Percentiles rank a stretch among this genome's conserved stretches.
Conservation (phyloP, 2,797 vertebrate genomes). For the Enteromius trimaculatus region DNA sequence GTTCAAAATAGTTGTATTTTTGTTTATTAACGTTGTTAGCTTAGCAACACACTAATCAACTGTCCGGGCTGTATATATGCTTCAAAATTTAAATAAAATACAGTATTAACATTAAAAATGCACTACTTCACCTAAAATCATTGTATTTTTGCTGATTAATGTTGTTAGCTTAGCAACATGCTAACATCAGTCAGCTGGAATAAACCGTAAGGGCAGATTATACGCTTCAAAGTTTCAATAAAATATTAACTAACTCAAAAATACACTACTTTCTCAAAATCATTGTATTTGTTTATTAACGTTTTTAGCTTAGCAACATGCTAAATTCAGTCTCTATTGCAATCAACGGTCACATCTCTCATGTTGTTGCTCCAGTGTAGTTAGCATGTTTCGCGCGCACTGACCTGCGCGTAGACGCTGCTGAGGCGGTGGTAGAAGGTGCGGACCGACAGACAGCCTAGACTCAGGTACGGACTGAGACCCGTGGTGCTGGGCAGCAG, state of each 20-base stretch:
- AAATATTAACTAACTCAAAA: background rate
- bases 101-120: background rate
- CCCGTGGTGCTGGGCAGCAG: constrained; percentile 62
- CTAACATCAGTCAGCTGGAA: background rate
- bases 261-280: background rate
- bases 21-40: background rate
- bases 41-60: background rate
- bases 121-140: background rate
- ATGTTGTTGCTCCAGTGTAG: background rate
- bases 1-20: no score
- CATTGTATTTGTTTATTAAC: background rate
- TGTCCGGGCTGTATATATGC: background rate
- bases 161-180: background rate
- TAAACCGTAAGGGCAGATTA: background rate
- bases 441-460: constrained; percentile 60
- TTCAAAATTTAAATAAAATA: no score
- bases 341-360: background rate
- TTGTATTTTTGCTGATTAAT: background rate
- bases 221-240: background rate
- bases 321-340: background rate
- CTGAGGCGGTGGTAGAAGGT: constrained; percentile 58
- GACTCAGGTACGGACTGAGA: constrained; percentile 60
- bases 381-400: background rate
- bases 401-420: constrained; percentile 60
- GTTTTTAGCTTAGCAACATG: background rate